Conservation (phyloP, 2,113 vertebrate genomes). For the Poecile atricapillus region DNA sequence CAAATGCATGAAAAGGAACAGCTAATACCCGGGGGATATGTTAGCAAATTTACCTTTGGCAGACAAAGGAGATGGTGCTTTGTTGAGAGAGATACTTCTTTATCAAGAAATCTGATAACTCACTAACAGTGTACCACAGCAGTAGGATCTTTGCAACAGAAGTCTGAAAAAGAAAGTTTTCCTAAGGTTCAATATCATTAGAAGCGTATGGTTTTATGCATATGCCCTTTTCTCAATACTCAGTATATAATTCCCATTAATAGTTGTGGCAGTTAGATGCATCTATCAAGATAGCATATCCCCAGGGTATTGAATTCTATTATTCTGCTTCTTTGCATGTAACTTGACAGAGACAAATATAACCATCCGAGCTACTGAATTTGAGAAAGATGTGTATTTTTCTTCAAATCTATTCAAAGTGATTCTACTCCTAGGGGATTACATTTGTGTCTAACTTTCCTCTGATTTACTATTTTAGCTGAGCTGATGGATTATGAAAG, state of each 20-base stretch:
- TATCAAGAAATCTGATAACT: background rate
- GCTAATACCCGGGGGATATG: background rate
- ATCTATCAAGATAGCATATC: slow-evolving; percentile 28
- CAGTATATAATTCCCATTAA: background rate
- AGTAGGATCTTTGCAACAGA: background rate
- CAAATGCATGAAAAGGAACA: background rate
- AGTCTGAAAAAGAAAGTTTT: slow-evolving; percentile 1
- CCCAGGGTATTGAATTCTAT: background rate
- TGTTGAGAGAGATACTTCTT: background rate
- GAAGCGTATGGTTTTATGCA: background rate
- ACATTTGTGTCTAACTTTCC: slow-evolving; percentile 22
- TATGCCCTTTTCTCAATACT: background rate
- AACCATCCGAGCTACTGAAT: slow-evolving; percentile 16
- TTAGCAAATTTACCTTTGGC: background rate
- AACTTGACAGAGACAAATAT: slow-evolving; percentile 39
- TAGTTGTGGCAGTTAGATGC: background rate
- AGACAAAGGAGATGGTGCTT: background rate
- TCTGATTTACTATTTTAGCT: slow-evolving; percentile 34
- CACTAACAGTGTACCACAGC: background rate
- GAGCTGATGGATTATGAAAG: slow-evolving; percentile 46
- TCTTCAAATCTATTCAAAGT: slow-evolving; percentile 13
- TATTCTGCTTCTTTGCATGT: slow-evolving; percentile 28
- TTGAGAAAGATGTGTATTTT: slow-evolving; percentile 27
- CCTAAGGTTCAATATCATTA: background rate
- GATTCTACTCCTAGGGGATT: slow-evolving; percentile 4